phyloP scores from a whole-genome alignment of 2,888 invertebrate genomes.

The Rhingia campestris region DNA sequence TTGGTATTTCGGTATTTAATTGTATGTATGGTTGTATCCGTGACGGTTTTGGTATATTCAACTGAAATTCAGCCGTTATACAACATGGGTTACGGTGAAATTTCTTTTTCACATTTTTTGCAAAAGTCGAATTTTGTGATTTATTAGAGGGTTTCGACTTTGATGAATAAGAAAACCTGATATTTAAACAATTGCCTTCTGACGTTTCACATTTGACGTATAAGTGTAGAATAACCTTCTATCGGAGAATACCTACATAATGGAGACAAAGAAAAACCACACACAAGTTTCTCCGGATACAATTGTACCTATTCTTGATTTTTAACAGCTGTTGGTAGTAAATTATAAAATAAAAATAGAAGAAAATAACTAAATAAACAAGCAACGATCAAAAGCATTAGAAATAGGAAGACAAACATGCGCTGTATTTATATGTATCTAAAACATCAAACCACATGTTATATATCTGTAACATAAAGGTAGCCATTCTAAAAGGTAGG shows the following conservation, averaged over 20 bases:
- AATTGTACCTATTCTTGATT: constrained; percentile 2
- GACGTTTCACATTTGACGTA: constrained; percentile 13
- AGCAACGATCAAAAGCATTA: neutral
- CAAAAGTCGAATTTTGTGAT: constrained; percentile 41
- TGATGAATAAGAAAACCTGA: constrained; percentile 31
- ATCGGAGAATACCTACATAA: neutral
- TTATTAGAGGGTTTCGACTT: neutral
- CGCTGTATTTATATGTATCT: neutral
- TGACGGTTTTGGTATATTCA: constrained; percentile 15
- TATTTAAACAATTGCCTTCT: constrained; percentile 60
- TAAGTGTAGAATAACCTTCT: constrained; percentile 23
- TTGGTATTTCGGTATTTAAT: neutral
- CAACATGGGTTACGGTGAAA: constrained; percentile 6
- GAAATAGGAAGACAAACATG: constrained; percentile 7
- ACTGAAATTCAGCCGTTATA: constrained; percentile 18
- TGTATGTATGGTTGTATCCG: constrained; percentile 13
- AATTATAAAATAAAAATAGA: constrained; percentile 7
- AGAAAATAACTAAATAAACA: no score
- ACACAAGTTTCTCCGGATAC: neutral
- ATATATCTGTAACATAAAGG: neutral
- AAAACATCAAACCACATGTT: neutral
- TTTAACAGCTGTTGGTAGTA: constrained; percentile 26
- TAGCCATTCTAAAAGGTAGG: neutral
- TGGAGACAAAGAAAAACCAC: neutral
- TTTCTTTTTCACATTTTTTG: constrained; percentile 4